A percentile compares a stretch with the other conserved stretches of the same genome.
Conservation (phyloP, 1,140 invertebrate species). For the Euura saliciscinereae region DNA sequence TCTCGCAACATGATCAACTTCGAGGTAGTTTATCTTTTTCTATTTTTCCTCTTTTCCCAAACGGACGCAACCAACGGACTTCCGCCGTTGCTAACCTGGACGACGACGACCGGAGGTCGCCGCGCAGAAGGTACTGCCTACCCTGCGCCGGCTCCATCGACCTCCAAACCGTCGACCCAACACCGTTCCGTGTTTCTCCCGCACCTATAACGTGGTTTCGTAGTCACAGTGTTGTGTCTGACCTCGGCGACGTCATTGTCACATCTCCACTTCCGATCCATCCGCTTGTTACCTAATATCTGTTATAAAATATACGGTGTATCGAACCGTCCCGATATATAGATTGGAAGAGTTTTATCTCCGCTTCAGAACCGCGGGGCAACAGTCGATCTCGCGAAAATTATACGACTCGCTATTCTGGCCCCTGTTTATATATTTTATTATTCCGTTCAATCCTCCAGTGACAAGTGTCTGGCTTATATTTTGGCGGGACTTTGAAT, state of each 20-base stretch:
- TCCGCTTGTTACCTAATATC: not conserved
- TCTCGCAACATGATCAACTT: too few relatives aligned
- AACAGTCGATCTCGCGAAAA: not conserved
- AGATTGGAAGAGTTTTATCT: not conserved
- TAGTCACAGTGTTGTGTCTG: not conserved
- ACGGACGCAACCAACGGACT: not conserved
- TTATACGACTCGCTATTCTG: not conserved
- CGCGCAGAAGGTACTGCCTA: not conserved
- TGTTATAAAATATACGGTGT: too few relatives aligned
- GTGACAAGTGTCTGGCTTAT: too few relatives aligned
- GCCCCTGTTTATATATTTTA: not conserved
- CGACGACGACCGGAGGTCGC: constrained; percentile 3
- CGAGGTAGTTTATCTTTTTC: too few relatives aligned
- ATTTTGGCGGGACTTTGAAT: too few relatives aligned
- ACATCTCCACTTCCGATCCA: not conserved
- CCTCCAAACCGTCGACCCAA: not conserved
- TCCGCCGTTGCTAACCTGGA: not conserved
- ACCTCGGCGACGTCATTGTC: not conserved
- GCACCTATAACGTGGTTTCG: not conserved
- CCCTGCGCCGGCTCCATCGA: not conserved
- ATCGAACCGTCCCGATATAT: too few relatives aligned
- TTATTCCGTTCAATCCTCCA: too few relatives aligned
- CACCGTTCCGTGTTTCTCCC: not conserved
- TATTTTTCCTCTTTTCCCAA: too few relatives aligned
- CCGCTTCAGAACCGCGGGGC: not conserved